Evolutionary conservation across 2,888 invertebrate species (phyloP), one percentile per base, ranked within the genome.

Genomic region (Sycophila texana): DNA sequence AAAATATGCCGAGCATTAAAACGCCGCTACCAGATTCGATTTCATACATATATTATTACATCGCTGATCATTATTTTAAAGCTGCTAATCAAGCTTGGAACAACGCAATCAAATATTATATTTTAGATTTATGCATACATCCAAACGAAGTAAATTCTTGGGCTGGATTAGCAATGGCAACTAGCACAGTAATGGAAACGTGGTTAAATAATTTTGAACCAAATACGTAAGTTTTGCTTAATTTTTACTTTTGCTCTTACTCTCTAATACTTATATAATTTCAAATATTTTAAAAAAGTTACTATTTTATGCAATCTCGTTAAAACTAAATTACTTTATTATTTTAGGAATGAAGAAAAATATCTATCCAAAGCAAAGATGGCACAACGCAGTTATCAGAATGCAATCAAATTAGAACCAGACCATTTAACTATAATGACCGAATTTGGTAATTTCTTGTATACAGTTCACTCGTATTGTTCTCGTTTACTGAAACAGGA

Each of bases 31-130:
- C 94, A 0, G 92, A 92, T 73, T 92, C 93, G 88, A 92, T 95
- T 86, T 93, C 93, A 55, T 94, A 95, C 73, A 94, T 97, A 78
- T 98, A 96, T 89, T 98, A 97, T 88, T 91, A 98, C n/a, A 91
- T 99, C 30, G 98, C 95, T 0, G 98, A 99, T 91, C 97, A 95
- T 90, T 95, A 97, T 90, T 97, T 98, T 87, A 98, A 98, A 90
- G 77, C 58, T n/a, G 67, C 58, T 2, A 77, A 78, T 13, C 87
- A 94, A 95, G 84, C 96, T 97, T 84, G 94, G 93, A 83, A 91
- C 91, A 47, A 94, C 87, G 96, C 97, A 14, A 93, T 96, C 2
- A 95, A 95, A 86, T 97, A 95, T 89, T 98, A 97, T 88, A 92
- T 95, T 75, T 91, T 95, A 84, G 98, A 99, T 91, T 91, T 98